These are phyloP conservation scores for Cirrhinus mrigala DNA, from an alignment of 2,797 vertebrate species.

Conservation along the genomic window DNA sequence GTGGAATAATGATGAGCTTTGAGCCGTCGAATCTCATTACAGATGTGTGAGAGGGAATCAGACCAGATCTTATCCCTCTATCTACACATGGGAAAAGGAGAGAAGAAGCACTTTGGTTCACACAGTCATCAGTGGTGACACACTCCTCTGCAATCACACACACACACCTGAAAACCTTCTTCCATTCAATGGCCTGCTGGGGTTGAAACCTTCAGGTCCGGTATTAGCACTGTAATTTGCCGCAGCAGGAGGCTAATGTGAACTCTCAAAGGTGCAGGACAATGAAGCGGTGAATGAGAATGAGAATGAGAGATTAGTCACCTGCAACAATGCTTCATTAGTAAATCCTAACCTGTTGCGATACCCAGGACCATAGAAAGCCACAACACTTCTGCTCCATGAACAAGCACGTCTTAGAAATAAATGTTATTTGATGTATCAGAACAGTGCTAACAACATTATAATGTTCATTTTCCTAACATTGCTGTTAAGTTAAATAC, in stretches of 20 bases:
- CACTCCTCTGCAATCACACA: constrained; percentile 9
- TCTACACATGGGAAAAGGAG: constrained; percentile 41
- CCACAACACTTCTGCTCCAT: not conserved
- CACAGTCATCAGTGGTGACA: constrained; percentile 26
- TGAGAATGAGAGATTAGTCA: constrained; percentile 38
- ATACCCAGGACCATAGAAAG: not conserved
- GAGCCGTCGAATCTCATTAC: constrained; percentile 42
- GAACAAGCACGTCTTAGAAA: not conserved
- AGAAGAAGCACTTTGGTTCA: constrained; percentile 30
- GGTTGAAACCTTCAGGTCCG: constrained; percentile 21
- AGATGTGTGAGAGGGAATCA: constrained; percentile 44
- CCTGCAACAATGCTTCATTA: constrained; percentile 16
- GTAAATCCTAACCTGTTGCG: not conserved
- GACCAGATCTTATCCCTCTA: constrained; percentile 41
- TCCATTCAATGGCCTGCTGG: constrained; percentile 18
- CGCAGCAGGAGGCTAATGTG: constrained; percentile 40
- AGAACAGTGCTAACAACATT: not conserved
- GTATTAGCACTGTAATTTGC: constrained; percentile 52
- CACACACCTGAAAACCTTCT: constrained; percentile 23
- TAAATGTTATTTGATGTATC: not conserved
- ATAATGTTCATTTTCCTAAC: not conserved
- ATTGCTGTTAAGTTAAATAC: not conserved
- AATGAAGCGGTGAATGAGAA: constrained; percentile 1
- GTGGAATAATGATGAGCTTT: constrained; percentile 59
- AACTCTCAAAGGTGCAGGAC: constrained; percentile 15